Evolutionary conservation across 2,888 invertebrate genomes (phyloP).

Genomic region (Lepidocyrtoides sp.): DNA sequence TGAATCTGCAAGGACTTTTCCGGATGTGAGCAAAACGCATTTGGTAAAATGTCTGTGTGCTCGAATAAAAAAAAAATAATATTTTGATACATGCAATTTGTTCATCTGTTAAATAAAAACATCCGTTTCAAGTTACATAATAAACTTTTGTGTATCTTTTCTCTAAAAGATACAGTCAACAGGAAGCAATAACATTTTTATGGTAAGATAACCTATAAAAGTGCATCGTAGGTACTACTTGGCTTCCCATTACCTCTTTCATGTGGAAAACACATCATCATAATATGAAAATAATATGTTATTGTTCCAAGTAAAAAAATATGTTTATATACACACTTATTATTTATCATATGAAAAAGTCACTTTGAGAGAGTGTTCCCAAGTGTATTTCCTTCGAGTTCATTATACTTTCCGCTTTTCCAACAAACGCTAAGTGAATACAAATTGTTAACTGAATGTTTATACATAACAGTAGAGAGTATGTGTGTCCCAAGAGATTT

Average conservation of each 20-base stretch:
- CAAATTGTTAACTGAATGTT: slow-evolving; percentile 62
- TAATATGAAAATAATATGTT: background rate
- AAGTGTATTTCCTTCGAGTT: slow-evolving; percentile 65
- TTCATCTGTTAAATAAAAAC: background rate
- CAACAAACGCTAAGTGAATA: slow-evolving; percentile 58
- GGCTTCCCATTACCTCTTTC: background rate
- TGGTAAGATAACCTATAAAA: background rate
- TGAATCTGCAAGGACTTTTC: background rate
- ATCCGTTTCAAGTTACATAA: background rate
- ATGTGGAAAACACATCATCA: background rate
- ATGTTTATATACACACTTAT: background rate
- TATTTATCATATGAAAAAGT: slow-evolving; percentile 25
- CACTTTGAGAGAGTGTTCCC: background rate
- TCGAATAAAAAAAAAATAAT: background rate
- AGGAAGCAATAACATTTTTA: background rate
- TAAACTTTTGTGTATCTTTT: too few species aligned
- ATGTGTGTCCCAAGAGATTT: slow-evolving; percentile 47
- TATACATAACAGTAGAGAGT: slow-evolving; percentile 14
- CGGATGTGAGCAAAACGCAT: background rate
- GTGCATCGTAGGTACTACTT: background rate
- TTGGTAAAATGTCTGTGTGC: background rate
- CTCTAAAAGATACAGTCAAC: too few species aligned
- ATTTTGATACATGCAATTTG: background rate
- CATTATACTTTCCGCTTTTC: slow-evolving; percentile 63
- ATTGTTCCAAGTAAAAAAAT: too few species aligned